Base-by-base conservation (phyloP, 2,797 vertebrate genomes). In the Dipus sagitta region DNA sequence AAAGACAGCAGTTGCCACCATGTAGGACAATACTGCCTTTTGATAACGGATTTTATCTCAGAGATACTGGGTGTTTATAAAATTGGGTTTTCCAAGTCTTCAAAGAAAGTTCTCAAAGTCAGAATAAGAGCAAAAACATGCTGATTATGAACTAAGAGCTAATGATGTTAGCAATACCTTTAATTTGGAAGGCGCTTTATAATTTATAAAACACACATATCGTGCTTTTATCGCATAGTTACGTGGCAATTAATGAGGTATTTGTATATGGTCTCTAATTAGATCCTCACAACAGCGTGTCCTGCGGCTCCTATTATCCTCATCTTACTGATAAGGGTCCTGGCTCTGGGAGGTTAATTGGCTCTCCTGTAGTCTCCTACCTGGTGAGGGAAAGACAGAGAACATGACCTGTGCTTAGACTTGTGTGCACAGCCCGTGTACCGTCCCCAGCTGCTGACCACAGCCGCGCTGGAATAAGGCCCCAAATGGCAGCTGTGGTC, bases 31-130 rank as follows among this genome's bases (percentile, higher is more conserved):
- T 70, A 64, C 90, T 92, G 42, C 74, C 74, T 89, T 95, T 90
- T 65, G 88, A 71, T 92, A 92, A 93, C 74, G 87, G 90, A 95
- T 93, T 95, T 95, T 78, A 87, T 80, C 93, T 94, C 76, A 60
- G 75, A 96, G 92, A 96, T 89, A 67, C 23, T 0, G 0, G 21
- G 47, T 85, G 83, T 67, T 86, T 88, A n/a, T 81, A 82, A 96
- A 95, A 95, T 70, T 89, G 58, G 7, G 54, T 86, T 96, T 96
- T 95, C 77, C 71, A 32, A 78, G 88, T 87, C 93, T 72, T 84
- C 70, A 76, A 72, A 89, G 85, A 83, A 93, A 96, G 83, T 93
- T 95, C 70, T 95, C 92, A 96, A 96, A 96, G 93, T 96, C 92
- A 93, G 68, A 87, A 86, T 42, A 60, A 79, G 70, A 94, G 38